Conservation (phyloP, 1,140 invertebrate species). For the Drosophila pseudoananassae region DNA sequence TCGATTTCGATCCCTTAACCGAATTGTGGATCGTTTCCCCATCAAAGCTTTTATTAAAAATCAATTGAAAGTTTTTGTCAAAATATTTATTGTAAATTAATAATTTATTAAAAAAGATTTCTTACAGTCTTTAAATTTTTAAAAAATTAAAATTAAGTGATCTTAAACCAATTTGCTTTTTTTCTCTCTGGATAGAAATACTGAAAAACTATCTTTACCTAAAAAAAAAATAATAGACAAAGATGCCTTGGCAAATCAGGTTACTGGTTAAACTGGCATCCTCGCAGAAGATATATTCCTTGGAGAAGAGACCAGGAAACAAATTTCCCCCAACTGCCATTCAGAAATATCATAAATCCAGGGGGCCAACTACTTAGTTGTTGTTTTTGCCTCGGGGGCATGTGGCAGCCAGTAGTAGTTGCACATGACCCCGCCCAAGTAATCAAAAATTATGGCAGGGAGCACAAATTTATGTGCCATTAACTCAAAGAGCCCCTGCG, state of each 20-base stretch:
- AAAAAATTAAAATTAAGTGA: too few species aligned
- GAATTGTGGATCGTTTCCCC: too few species aligned
- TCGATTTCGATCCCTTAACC: too few species aligned
- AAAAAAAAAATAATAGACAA: neutral
- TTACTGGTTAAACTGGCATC: constrained; percentile 2
- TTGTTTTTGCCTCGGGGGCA: constrained; percentile 43
- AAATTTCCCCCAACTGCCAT: constrained; percentile 31
- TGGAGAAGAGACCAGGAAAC: constrained; percentile 5
- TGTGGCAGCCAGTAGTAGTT: constrained; percentile 31
- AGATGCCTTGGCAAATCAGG: neutral
- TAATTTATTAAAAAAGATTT: too few species aligned
- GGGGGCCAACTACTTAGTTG: constrained; percentile 45
- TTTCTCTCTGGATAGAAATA: too few species aligned
- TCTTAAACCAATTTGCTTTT: too few species aligned
- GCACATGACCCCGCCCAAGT: constrained; percentile 60
- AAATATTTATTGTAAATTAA: too few species aligned
- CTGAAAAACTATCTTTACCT: neutral
- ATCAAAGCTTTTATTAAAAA: too few species aligned
- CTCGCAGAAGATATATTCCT: constrained; percentile 17
- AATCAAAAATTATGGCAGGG: constrained; percentile 77
- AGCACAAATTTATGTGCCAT: constrained; percentile 77
- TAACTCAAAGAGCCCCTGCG: constrained; percentile 63
- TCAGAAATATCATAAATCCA: constrained; percentile 58
- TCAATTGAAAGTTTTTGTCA: too few species aligned
- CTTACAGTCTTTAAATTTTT: too few species aligned